Conservation (phyloP, 2,113 vertebrate species). For the Paraplagusia blochii region DNA sequence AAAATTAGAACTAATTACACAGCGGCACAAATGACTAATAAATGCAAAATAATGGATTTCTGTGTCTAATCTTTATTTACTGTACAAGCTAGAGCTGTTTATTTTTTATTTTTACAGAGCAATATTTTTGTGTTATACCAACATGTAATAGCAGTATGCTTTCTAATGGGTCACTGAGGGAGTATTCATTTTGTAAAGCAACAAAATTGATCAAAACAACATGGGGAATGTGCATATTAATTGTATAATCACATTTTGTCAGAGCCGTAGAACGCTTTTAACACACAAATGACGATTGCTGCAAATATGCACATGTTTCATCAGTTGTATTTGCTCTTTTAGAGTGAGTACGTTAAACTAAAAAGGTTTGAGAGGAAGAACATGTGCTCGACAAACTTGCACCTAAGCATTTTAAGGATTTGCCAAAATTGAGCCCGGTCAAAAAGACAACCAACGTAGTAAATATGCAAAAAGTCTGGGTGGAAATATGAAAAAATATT, state of each 20-base stretch:
- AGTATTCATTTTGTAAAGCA: neutral
- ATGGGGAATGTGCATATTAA: too few species aligned
- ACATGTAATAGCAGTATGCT: slow-evolving; percentile 35
- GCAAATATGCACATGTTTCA: too few species aligned
- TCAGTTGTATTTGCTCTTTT: too few species aligned
- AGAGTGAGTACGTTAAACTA: too few species aligned
- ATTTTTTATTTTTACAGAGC: slow-evolving; percentile 83
- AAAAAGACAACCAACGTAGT: too few species aligned
- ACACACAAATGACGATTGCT: neutral
- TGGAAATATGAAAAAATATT: too few species aligned
- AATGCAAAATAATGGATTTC: slow-evolving; percentile 98
- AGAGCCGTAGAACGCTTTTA: neutral
- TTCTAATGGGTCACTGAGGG: slow-evolving; percentile 8
- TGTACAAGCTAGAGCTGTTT: slow-evolving; percentile 80
- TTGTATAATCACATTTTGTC: too few species aligned
- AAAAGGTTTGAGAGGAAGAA: too few species aligned
- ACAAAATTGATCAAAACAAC: neutral
- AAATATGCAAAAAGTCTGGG: too few species aligned
- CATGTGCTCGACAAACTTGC: too few species aligned
- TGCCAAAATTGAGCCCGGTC: too few species aligned
- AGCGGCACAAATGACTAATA: slow-evolving; percentile 95
- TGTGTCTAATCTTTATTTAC: slow-evolving; percentile 92
- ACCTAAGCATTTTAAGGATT: too few species aligned
- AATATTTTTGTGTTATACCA: slow-evolving; percentile 81
- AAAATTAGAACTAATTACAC: slow-evolving; percentile 91